These are phyloP conservation scores for Rhogogaster chlorosoma DNA, from an alignment of 2,888 invertebrate genomes.

Conservation along the genomic window DNA sequence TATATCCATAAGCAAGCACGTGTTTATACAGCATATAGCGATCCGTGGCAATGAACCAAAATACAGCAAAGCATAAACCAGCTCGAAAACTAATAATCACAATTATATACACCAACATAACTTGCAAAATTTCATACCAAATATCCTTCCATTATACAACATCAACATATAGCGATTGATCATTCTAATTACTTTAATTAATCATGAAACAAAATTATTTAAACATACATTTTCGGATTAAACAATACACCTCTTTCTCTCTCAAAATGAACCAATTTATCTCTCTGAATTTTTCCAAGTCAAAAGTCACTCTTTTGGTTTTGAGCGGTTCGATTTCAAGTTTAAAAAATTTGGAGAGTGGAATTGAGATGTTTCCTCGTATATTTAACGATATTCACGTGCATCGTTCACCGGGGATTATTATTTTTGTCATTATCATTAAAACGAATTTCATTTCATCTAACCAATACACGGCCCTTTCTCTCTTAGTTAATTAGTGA, in stretches of 20 bases:
- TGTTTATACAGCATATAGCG: conserved; percentile 19
- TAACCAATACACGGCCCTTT: background rate
- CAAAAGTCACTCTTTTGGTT: too few relatives aligned
- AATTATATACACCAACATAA: background rate
- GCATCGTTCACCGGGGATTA: background rate
- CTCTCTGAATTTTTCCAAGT: too few relatives aligned
- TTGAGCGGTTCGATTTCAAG: too few relatives aligned
- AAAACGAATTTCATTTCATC: background rate
- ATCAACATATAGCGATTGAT: background rate
- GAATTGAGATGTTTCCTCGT: background rate
- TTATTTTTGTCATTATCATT: background rate
- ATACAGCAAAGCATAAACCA: conserved; percentile 8
- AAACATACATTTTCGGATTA: too few relatives aligned
- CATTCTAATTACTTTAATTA: background rate
- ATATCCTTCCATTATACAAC: background rate
- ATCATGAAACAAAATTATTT: too few relatives aligned
- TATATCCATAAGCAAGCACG: background rate
- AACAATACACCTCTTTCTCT: too few relatives aligned
- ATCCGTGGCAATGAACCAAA: conserved; percentile 53
- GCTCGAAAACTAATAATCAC: background rate
- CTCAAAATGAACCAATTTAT: too few relatives aligned
- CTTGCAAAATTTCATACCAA: background rate
- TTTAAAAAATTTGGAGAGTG: too few relatives aligned
- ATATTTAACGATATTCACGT: background rate
- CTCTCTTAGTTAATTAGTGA: background rate